Percentiles rank a stretch among this genome's conserved stretches.
Evolutionary conservation across 2,113 vertebrate genomes (phyloP).

Genomic region (Silurus asotus): DNA sequence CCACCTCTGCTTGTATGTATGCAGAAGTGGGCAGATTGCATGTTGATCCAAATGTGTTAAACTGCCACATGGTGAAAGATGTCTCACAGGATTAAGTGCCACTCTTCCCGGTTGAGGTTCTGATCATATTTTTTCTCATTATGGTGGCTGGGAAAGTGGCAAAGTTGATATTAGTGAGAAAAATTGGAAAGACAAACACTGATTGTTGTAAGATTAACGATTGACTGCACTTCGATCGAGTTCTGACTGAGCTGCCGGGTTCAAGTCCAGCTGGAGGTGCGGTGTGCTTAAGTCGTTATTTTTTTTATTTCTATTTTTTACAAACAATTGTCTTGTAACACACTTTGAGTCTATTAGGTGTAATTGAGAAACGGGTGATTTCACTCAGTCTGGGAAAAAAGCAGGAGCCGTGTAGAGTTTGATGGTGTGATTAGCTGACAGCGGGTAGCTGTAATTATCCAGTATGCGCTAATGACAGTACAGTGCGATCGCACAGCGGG

Average conservation of each 20-base stretch:
- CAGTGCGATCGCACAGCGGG: conserved; percentile 38
- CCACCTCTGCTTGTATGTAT: not conserved
- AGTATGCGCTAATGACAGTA: conserved; percentile 62
- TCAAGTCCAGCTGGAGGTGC: not conserved
- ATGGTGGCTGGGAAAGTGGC: not conserved
- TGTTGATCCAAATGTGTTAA: not conserved
- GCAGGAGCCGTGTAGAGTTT: conserved; percentile 31
- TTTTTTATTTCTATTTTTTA: not conserved
- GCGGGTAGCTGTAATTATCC: conserved; percentile 66
- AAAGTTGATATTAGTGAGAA: not conserved
- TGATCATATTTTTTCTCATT: not conserved
- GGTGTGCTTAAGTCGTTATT: conserved; percentile 55
- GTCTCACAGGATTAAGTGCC: not conserved
- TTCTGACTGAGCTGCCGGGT: not conserved
- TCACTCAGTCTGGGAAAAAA: conserved; percentile 4
- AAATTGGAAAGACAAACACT: not conserved
- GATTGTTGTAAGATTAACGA: not conserved
- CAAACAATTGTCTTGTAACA: not conserved
- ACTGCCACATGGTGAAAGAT: not conserved
- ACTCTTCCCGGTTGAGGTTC: not conserved
- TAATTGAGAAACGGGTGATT: conserved; percentile 42
- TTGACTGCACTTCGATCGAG: not conserved
- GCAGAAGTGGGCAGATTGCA: not conserved
- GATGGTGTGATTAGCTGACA: conserved; percentile 58
- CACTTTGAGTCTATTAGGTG: conserved; percentile 11